A percentile compares a stretch with the other conserved stretches of the same genome.
phyloP scores from a whole-genome alignment of 1,140 invertebrate species.

The Trichonephila inaurata region DNA sequence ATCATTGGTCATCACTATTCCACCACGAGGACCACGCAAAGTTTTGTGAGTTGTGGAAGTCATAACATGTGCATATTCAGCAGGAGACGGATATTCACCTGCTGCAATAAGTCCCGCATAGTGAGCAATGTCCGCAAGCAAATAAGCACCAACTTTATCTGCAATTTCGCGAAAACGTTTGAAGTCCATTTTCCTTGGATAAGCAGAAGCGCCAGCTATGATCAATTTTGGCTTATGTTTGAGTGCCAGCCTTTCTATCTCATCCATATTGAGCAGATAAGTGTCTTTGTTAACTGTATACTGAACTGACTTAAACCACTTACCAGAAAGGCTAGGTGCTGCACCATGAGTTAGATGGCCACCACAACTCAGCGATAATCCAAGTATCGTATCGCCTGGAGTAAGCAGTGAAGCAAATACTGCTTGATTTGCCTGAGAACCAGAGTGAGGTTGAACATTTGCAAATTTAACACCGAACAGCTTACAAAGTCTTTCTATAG shows the following conservation, averaged over 20 bases:
- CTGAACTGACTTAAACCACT: not conserved
- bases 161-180: constrained; percentile 18
- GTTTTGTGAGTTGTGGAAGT: constrained; percentile 51
- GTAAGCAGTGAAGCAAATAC: not conserved
- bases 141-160: constrained; percentile 36
- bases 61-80: constrained; percentile 34
- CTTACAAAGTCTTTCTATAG: constrained; percentile 13
- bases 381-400: constrained; percentile 6
- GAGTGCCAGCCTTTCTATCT: not conserved
- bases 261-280: constrained; percentile 1
- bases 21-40: constrained; percentile 15
- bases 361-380: not conserved
- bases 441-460: constrained; percentile 64
- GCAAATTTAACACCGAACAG: constrained; percentile 56
- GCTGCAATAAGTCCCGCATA: constrained; percentile 47
- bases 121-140: constrained; percentile 59
- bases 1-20: not conserved
- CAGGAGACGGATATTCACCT: not conserved
- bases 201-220: constrained; percentile 56
- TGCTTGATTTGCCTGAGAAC: constrained; percentile 31
- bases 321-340: not conserved
- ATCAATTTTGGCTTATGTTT: not conserved
- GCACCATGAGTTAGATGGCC: constrained; percentile 47
- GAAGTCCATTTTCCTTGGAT: constrained; percentile 32
- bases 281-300: not conserved